Base-by-base conservation (phyloP, 2,113 vertebrate species). In the Puffinus mauretanicus region DNA sequence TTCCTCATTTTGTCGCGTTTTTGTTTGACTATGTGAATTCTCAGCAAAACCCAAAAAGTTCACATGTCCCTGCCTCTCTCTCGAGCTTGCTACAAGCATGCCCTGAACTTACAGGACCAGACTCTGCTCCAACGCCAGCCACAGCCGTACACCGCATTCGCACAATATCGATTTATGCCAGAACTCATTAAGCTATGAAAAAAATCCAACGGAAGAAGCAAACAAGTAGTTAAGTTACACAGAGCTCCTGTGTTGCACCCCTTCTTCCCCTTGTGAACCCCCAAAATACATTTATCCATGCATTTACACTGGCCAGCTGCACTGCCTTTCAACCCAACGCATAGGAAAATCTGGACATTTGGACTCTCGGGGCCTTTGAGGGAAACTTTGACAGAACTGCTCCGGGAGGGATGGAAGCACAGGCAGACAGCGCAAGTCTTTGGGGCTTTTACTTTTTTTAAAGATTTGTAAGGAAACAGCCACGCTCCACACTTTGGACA, bases 111-210 rank as follows among this genome's bases (percentile, higher is more conserved):
- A 32, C 5, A 12, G 58, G n/a, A 34, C 40, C 57, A 73, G 25
- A 54, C 42, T 58, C 46, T 8, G 46, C 58, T 36, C 58, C 34
- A 34, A 4, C 0, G 3, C 62, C 92, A 65, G 46, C 70, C 91
- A 44, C 5, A 1, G 65, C 69, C 2, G 0, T 14, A 32, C 27
- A 36, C 9, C 1, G 4, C 42, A 25, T 47, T 72, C 3, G 0
- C 38, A 66, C 6, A 42, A 54, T 19, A 62, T 7, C 1, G 8
- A 75, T n/a, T 47, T 8, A 77, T 30, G 67, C 34, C 92, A 94
- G 70, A 79, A 85, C 52, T 70, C 60, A 88, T 77, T 47, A 77
- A 38, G n/a, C 66, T 47, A 47, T 10, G 47, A 49, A 76, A 85
- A 60, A 76, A 47, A 54, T 7, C 16, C 55, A 76, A 4, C 0